These are phyloP conservation scores for Oryzias woworae DNA, from an alignment of 2,113 vertebrate genomes.

Conservation along the genomic window DNA sequence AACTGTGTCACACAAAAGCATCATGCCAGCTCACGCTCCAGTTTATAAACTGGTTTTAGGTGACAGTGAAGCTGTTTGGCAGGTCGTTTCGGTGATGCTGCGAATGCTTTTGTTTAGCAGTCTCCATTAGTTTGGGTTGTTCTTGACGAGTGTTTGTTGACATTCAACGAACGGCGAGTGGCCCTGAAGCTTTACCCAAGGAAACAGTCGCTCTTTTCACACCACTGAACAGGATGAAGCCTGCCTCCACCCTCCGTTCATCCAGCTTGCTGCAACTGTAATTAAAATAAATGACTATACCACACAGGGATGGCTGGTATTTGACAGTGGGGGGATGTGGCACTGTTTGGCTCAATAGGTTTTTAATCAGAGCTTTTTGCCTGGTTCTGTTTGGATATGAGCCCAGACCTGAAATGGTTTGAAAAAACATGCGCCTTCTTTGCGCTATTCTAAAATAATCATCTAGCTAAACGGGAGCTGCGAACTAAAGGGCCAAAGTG, in stretches of 20 bases:
- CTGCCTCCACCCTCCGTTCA: slow-evolving; percentile 18
- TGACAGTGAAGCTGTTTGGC: not conserved
- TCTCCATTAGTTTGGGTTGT: not conserved
- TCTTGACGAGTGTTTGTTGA: not conserved
- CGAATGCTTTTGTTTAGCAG: slow-evolving; percentile 1
- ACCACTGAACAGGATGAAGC: slow-evolving; percentile 29
- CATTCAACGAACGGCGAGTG: not conserved
- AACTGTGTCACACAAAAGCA: not conserved
- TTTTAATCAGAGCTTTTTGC: slow-evolving; percentile 55
- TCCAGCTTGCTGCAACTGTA: slow-evolving; percentile 16
- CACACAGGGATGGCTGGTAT: slow-evolving; percentile 27
- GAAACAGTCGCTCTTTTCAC: slow-evolving; percentile 45
- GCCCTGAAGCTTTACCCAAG: slow-evolving; percentile 26
- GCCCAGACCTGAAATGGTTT: not conserved
- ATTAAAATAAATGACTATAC: slow-evolving; percentile 23
- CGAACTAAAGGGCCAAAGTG: no score
- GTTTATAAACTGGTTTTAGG: not conserved
- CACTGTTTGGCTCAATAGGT: slow-evolving; percentile 55
- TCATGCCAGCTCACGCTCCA: not conserved
- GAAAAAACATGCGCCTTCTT: not conserved
- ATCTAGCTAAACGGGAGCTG: no score
- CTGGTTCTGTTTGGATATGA: slow-evolving; percentile 33
- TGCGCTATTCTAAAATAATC: no score
- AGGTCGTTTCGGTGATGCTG: not conserved
- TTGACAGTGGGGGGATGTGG: slow-evolving; percentile 25